These are phyloP conservation scores for Andrena bicolor DNA, from an alignment of 2,888 invertebrate genomes.

Conservation along the genomic window DNA sequence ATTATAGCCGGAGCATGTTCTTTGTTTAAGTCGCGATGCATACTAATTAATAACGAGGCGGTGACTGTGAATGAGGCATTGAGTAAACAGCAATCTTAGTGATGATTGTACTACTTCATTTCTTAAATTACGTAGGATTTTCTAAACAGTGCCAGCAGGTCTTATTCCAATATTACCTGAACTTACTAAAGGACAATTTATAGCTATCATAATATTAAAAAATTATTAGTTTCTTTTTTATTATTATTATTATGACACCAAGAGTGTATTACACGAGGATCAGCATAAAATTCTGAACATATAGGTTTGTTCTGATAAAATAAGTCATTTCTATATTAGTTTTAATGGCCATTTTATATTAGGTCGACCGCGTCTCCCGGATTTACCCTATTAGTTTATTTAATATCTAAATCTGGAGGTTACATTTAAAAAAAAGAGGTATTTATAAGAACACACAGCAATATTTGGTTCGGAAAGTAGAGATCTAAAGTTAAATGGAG, in stretches of 20 bases:
- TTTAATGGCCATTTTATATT: too few species aligned
- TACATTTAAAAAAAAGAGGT: not conserved
- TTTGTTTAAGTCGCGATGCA: slow-evolving; percentile 18
- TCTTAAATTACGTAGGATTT: too few species aligned
- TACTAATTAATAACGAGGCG: slow-evolving; percentile 31
- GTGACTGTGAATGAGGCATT: not conserved
- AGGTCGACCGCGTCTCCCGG: too few species aligned
- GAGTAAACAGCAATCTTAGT: not conserved
- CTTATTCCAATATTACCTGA: too few species aligned
- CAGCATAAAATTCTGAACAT: too few species aligned
- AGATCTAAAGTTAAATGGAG: not conserved
- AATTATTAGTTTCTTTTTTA: not conserved
- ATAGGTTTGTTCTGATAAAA: too few species aligned
- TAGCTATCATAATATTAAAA: not conserved
- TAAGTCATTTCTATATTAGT: too few species aligned
- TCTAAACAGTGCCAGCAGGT: too few species aligned
- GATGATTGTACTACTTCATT: not conserved
- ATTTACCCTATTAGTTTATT: too few species aligned
- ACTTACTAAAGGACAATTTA: too few species aligned
- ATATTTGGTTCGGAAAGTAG: not conserved
- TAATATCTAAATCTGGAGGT: not conserved
- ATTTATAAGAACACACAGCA: not conserved
- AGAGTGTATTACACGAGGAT: too few species aligned
- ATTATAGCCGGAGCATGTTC: slow-evolving; percentile 26
- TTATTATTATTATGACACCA: not conserved